Conservation (phyloP, 2,888 invertebrate genomes). For the Marasmarcha lunaedactyla region DNA sequence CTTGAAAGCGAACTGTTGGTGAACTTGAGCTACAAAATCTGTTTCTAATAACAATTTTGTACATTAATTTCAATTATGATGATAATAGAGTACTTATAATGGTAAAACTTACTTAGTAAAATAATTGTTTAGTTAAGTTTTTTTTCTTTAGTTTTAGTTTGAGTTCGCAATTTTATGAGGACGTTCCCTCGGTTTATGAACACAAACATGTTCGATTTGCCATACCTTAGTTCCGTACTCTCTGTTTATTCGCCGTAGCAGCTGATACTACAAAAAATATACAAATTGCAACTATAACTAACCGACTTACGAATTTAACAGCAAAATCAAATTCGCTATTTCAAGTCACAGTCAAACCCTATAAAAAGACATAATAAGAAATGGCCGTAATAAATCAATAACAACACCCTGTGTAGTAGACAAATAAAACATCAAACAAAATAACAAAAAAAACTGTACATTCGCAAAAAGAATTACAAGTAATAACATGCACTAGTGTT, state of each 20-base stretch:
- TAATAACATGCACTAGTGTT: constrained; percentile 66
- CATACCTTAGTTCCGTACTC: too few species aligned
- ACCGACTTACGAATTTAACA: constrained; percentile 33
- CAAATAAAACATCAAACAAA: constrained; percentile 52
- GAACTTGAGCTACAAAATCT: too few species aligned
- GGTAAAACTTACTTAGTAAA: background rate
- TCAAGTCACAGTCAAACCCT: constrained; percentile 51
- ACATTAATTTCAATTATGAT: too few species aligned
- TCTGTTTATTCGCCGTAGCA: too few species aligned
- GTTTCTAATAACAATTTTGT: too few species aligned
- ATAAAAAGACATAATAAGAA: constrained; percentile 48
- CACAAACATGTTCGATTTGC: too few species aligned
- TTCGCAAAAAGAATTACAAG: constrained; percentile 67
- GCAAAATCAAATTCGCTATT: constrained; percentile 24
- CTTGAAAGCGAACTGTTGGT: too few species aligned
- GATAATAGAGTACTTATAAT: too few species aligned
- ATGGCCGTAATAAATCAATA: constrained; percentile 50
- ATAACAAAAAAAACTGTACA: constrained; percentile 24
- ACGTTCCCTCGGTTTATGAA: too few species aligned
- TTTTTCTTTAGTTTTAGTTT: too few species aligned
- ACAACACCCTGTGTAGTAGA: constrained; percentile 34
- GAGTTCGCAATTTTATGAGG: too few species aligned
- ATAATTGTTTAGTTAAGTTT: too few species aligned
- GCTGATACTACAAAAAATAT: background rate
- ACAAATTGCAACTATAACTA: background rate